Percentiles rank a stretch among this genome's conserved stretches.
phyloP scores from a whole-genome alignment of 2,888 invertebrate genomes.

The Exocentrus adspersus region DNA sequence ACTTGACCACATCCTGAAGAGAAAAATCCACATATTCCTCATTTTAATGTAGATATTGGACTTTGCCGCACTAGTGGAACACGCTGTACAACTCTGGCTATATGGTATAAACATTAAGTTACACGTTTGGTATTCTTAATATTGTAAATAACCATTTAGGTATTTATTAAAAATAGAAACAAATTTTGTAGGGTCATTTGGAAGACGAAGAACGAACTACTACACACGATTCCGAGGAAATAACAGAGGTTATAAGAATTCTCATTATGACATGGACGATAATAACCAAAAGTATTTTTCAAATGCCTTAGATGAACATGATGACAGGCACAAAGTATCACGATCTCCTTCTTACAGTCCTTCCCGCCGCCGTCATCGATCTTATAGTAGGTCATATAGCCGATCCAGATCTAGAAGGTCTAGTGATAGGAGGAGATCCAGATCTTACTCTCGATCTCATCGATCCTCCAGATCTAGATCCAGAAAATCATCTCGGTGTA shows the following conservation, averaged over 20 bases:
- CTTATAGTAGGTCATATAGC: conserved; percentile 43
- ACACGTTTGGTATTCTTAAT: no score
- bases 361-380: conserved; percentile 40
- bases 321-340: conserved; percentile 24
- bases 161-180: no score
- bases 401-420: conserved; percentile 47
- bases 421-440: conserved; percentile 50
- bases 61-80: no score
- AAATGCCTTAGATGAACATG: conserved; percentile 66
- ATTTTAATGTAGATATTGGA: no score
- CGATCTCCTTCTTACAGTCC: conserved; percentile 33
- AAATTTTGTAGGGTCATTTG: conserved; percentile 28
- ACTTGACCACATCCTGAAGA: no score
- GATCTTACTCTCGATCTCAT: conserved; percentile 38
- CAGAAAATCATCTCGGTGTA: conserved; percentile 17
- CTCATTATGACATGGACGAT: conserved; percentile 56
- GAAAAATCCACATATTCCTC: no score
- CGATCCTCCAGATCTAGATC: conserved; percentile 37
- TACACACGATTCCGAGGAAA: conserved; percentile 57
- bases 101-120: no score
- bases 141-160: no score
- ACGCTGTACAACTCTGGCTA: no score
- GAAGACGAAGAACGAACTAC: conserved; percentile 41
- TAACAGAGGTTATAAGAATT: conserved; percentile 43
- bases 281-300: conserved; percentile 71